A percentile compares a stretch with the other conserved stretches of the same genome.
Conservation (phyloP, 2,113 vertebrate species). For the Paratilapia polleni region DNA sequence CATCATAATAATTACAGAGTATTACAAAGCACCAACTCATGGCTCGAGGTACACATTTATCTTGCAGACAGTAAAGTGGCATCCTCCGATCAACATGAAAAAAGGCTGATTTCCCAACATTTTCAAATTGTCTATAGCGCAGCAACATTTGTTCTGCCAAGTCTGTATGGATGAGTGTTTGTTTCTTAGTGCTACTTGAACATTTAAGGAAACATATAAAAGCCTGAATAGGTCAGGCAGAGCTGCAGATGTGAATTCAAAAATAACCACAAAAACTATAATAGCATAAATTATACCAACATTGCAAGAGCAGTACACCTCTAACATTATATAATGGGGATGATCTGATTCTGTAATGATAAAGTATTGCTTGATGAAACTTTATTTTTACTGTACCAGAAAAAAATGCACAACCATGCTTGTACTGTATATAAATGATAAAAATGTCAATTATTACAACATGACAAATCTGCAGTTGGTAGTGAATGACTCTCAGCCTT, state of each 20-base stretch:
- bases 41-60: neutral
- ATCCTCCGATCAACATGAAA: neutral
- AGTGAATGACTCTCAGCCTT: conserved; percentile 11
- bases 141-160: neutral
- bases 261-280: neutral
- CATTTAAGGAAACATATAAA: no score
- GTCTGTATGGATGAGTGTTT: no score
- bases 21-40: neutral
- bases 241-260: neutral
- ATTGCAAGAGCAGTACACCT: neutral
- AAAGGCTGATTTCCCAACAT: neutral
- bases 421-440: neutral
- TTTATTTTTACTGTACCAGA: neutral
- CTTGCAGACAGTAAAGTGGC: neutral
- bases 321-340: neutral
- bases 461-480: conserved; percentile 16
- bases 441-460: neutral
- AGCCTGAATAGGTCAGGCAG: no score
- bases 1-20: neutral
- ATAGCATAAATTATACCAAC: neutral
- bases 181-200: no score
- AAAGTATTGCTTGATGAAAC: neutral
- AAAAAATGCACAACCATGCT: neutral
- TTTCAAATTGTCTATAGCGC: neutral
- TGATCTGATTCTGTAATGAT: neutral